Conservation (phyloP, 2,113 vertebrate genomes). For the Pangasianodon gigas region DNA sequence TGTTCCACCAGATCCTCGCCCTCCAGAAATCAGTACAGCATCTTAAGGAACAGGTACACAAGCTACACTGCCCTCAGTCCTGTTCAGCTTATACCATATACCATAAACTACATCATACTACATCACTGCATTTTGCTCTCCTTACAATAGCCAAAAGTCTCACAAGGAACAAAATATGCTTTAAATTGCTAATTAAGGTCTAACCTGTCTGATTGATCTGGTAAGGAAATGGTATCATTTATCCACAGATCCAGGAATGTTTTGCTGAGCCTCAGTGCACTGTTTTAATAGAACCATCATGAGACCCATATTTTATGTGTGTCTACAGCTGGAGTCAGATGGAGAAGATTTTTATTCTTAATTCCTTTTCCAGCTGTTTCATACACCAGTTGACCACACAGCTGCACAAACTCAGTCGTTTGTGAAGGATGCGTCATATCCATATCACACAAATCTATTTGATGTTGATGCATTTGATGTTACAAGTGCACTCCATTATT, state of each 20-base stretch:
- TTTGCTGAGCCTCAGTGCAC: neutral
- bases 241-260: neutral
- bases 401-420: neutral
- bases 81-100: neutral
- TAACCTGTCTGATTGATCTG: neutral
- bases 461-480: neutral
- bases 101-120: neutral
- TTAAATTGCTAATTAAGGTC: neutral
- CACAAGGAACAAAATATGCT: neutral
- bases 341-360: neutral
- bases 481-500: neutral
- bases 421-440: neutral
- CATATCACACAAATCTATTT: neutral
- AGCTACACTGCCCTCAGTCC: neutral
- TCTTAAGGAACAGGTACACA: slow-evolving; percentile 86
- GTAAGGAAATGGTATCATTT: neutral
- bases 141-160: neutral
- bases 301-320: neutral
- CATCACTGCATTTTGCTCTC: neutral
- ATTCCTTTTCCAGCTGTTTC: neutral
- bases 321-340: neutral
- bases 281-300: neutral
- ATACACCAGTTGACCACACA: neutral
- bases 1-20: slow-evolving; percentile 93
- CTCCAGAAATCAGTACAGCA: slow-evolving; percentile 92